Conservation (phyloP, 1,140 invertebrate species). For the Cherax quadricarinatus region DNA sequence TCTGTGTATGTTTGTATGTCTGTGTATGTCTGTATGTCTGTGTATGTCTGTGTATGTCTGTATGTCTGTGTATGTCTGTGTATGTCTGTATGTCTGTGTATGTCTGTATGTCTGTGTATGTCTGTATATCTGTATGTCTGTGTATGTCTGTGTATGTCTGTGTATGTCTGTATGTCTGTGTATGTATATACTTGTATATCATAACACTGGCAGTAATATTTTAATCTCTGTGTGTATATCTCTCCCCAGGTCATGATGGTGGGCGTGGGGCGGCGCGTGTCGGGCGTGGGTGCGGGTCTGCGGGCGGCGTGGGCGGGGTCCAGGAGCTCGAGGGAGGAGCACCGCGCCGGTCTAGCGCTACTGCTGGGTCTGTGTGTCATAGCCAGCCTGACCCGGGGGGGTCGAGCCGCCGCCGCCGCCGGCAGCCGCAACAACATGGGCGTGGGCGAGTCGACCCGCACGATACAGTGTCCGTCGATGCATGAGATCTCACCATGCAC, state of each 20-base stretch:
- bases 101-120: neutral
- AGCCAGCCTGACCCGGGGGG: neutral
- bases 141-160: neutral
- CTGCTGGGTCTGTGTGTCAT: neutral
- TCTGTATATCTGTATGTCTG: no score
- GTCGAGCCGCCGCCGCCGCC: conserved; percentile 17
- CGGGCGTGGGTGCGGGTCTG: neutral
- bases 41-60: neutral
- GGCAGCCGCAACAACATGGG: neutral
- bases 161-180: neutral
- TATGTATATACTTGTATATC: neutral
- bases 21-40: no score
- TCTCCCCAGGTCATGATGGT: conserved; percentile 23
- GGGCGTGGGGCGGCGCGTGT: conserved; percentile 35
- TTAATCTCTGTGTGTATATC: neutral
- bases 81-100: neutral
- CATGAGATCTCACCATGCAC: conserved; percentile 52
- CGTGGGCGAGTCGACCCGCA: conserved; percentile 19
- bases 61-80: neutral
- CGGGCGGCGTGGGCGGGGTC: conserved; percentile 19
- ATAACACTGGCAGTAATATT: neutral
- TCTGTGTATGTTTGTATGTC: neutral
- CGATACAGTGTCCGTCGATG: conserved; percentile 28
- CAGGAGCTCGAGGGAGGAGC: neutral
- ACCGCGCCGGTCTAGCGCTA: neutral